Conservation (phyloP, 2,888 invertebrate species). For the Nasonia oneida region DNA sequence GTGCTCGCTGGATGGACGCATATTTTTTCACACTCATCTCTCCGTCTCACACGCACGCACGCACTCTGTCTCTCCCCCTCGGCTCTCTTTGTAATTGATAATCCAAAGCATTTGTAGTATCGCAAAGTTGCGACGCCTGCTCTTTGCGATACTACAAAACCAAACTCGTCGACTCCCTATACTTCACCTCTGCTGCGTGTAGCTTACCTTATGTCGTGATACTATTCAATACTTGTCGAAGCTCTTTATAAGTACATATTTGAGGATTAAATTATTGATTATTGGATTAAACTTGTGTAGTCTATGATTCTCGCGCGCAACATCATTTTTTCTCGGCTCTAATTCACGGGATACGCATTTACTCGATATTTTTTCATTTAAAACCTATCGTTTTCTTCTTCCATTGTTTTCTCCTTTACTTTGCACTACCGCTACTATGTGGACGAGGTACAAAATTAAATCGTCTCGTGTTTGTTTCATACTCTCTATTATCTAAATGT, state of each 20-base stretch:
- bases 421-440: slow-evolving; percentile 63
- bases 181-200: neutral
- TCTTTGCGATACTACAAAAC: neutral
- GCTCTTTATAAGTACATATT: slow-evolving; percentile 78
- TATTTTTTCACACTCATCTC: neutral
- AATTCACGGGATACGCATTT: slow-evolving; percentile 40
- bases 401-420: neutral
- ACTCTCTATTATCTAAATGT: slow-evolving; percentile 31
- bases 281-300: slow-evolving; percentile 69
- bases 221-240: slow-evolving; percentile 78
- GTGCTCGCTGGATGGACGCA: neutral
- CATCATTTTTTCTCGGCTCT: slow-evolving; percentile 27
- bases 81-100: slow-evolving; percentile 19
- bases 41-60: neutral
- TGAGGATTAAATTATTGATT: slow-evolving; percentile 73
- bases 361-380: neutral
- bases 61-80: neutral
- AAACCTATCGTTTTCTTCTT: neutral
- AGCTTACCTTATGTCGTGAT: slow-evolving; percentile 70
- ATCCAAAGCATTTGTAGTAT: neutral
- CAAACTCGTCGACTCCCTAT: neutral
- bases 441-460: slow-evolving; percentile 75
- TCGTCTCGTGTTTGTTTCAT: slow-evolving; percentile 64
- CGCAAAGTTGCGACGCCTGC: neutral
- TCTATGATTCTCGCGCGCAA: slow-evolving; percentile 35